These are phyloP conservation scores for Tholera decimalis DNA, from an alignment of 2,888 invertebrate species.

Conservation along the genomic window DNA sequence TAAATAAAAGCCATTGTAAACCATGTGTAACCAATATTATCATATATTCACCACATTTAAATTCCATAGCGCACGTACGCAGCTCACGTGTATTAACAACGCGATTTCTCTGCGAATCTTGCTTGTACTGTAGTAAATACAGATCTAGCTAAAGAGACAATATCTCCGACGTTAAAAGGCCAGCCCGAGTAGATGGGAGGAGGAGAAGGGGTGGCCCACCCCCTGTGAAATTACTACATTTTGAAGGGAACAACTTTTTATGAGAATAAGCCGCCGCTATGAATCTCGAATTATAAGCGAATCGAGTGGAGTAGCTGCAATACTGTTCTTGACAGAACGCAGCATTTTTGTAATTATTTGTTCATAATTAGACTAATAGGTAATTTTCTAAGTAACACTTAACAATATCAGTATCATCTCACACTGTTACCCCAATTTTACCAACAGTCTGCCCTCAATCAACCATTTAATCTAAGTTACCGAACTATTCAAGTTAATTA, in stretches of 20 bases:
- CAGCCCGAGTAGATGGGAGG: slow-evolving; percentile 83
- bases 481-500: slow-evolving; percentile 75
- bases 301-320: slow-evolving; percentile 70
- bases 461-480: slow-evolving; percentile 68
- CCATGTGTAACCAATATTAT: slow-evolving; percentile 44
- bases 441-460: slow-evolving; percentile 61
- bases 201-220: slow-evolving; percentile 75
- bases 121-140: slow-evolving; percentile 86
- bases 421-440: slow-evolving; percentile 42
- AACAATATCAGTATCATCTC: slow-evolving; percentile 8
- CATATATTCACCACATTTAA: slow-evolving; percentile 43
- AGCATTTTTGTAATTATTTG: slow-evolving; percentile 17
- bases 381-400: background rate
- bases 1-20: slow-evolving; percentile 30
- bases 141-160: slow-evolving; percentile 91
- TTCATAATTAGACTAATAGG: background rate
- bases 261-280: slow-evolving; percentile 90
- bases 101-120: slow-evolving; percentile 73
- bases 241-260: slow-evolving; percentile 91
- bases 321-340: slow-evolving; percentile 42
- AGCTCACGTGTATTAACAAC: slow-evolving; percentile 46
- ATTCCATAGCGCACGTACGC: slow-evolving; percentile 40
- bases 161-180: slow-evolving; percentile 91
- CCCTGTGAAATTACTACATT: slow-evolving; percentile 90
- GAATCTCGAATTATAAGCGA: slow-evolving; percentile 90